Percentiles rank a stretch among this genome's conserved stretches.
Conservation (phyloP, 2,113 vertebrate genomes). For the Noctilio leporinus region DNA sequence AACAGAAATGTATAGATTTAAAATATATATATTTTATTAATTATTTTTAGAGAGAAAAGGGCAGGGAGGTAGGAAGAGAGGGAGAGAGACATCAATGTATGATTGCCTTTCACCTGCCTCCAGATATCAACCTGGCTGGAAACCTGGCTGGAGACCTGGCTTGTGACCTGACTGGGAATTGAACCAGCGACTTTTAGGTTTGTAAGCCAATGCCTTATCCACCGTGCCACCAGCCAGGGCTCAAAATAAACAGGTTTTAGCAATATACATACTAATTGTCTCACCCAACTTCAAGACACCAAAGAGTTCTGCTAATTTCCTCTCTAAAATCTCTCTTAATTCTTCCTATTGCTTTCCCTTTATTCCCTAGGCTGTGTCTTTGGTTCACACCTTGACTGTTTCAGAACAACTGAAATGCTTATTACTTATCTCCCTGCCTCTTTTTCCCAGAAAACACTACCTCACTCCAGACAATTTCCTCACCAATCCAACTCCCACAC, state of each 20-base stretch:
- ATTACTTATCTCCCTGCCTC: background rate
- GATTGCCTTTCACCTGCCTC: too few relatives aligned
- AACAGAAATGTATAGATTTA: background rate
- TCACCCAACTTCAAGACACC: background rate
- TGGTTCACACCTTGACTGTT: background rate
- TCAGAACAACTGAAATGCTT: background rate
- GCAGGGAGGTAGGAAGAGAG: too few relatives aligned
- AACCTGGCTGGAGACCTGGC: too few relatives aligned
- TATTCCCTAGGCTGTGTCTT: background rate
- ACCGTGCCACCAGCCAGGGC: too few relatives aligned
- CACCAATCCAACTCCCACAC: background rate
- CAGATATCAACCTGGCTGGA: too few relatives aligned
- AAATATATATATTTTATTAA: too few relatives aligned
- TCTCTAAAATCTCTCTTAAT: background rate
- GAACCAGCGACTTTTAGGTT: too few relatives aligned
- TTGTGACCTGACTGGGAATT: too few relatives aligned
- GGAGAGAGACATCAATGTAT: too few relatives aligned
- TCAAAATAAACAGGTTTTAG: too few relatives aligned
- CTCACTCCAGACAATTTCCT: background rate
- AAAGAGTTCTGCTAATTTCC: background rate
- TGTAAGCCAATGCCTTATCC: too few relatives aligned
- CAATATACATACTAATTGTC: background rate
- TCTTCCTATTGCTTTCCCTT: background rate
- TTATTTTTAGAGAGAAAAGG: too few relatives aligned
- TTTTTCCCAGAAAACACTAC: background rate